Conservation (phyloP, 1,140 invertebrate species). For the Berghia stephanieae region DNA sequence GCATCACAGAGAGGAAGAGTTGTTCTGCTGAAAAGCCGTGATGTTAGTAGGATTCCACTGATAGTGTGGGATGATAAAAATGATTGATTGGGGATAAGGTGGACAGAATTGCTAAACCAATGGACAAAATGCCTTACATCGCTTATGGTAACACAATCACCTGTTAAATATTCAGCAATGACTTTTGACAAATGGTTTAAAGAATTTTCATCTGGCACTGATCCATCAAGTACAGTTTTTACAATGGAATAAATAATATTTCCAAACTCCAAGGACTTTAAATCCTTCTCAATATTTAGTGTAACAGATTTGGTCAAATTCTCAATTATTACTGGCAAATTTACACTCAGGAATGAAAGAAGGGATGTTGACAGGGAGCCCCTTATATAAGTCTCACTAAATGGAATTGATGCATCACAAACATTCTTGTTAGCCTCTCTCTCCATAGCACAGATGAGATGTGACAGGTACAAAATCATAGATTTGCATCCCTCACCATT, state of each 20-base stretch:
- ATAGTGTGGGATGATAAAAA: background rate
- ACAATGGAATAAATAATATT: too few species aligned
- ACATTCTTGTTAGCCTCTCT: background rate
- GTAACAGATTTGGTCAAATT: background rate
- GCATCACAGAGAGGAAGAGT: background rate
- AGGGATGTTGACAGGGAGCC: background rate
- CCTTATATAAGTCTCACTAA: background rate
- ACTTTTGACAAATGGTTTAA: too few species aligned
- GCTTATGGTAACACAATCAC: background rate
- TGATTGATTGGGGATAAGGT: background rate
- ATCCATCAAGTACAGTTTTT: too few species aligned
- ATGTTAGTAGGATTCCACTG: too few species aligned
- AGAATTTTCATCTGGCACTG: too few species aligned
- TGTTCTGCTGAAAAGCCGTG: background rate
- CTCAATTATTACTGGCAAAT: background rate
- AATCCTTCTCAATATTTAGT: background rate
- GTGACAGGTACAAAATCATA: constrained; percentile 45
- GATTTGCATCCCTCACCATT: constrained; percentile 47
- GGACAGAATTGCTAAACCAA: constrained; percentile 15
- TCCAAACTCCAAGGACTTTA: background rate
- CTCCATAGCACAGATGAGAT: constrained; percentile 34
- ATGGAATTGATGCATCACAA: background rate
- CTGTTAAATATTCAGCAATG: background rate
- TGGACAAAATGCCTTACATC: background rate
- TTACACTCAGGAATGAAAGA: background rate